Evolutionary conservation across 2,888 invertebrate species (phyloP).

Genomic region (Leucophenga montana): DNA sequence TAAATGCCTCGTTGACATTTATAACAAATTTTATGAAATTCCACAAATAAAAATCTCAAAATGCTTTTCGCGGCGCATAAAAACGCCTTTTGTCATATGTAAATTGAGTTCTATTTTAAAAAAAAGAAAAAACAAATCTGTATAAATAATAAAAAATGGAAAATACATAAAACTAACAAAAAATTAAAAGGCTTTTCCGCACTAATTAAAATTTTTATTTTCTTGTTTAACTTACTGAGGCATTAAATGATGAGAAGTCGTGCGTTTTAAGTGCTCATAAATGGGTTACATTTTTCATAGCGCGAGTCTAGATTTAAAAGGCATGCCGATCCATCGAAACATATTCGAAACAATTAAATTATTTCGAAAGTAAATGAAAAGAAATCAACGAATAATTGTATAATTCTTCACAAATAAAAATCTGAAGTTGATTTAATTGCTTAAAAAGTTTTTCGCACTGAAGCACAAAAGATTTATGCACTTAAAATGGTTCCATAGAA

Average conservation of each 20-base stretch:
- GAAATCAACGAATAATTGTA: background rate
- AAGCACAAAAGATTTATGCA: slow-evolving; percentile 14
- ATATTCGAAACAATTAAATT: no score
- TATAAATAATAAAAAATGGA: slow-evolving; percentile 13
- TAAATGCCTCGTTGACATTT: slow-evolving; percentile 23
- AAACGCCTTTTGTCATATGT: slow-evolving; percentile 15
- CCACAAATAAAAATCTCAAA: slow-evolving; percentile 1
- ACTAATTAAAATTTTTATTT: slow-evolving; percentile 19
- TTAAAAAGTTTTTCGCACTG: slow-evolving; percentile 2
- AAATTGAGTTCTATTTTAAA: background rate
- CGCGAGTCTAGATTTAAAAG: background rate
- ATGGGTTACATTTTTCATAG: background rate
- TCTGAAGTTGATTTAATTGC: background rate
- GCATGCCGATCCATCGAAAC: no score
- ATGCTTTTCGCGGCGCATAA: background rate
- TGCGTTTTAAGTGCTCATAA: background rate
- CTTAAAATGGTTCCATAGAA: background rate
- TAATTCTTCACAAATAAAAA: background rate
- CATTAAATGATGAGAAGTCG: no score
- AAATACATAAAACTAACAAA: background rate
- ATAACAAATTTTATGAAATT: slow-evolving; percentile 19
- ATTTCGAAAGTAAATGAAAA: background rate
- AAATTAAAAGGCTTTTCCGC: slow-evolving; percentile 3
- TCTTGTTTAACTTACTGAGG: background rate
- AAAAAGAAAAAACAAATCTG: background rate